A percentile compares a stretch with the other conserved stretches of the same genome.
phyloP scores from a whole-genome alignment of 2,113 vertebrate genomes.

The Scopus umbretta region DNA sequence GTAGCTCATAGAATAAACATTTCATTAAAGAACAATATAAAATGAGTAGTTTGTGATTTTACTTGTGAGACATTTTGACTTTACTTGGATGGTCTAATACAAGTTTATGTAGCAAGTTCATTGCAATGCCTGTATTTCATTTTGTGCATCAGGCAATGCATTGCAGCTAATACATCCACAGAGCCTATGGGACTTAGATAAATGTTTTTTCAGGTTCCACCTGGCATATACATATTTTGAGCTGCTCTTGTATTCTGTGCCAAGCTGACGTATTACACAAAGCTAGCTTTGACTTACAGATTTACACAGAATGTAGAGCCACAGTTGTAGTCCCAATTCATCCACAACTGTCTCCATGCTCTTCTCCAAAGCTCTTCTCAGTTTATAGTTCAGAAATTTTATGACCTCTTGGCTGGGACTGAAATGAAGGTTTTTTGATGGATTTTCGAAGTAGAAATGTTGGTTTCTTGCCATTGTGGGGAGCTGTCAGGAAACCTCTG shows the following conservation, averaged over 20 bases:
- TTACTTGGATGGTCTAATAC: neutral
- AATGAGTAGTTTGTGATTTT: neutral
- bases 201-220: neutral
- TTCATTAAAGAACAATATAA: neutral
- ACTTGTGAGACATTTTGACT: neutral
- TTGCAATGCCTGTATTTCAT: neutral
- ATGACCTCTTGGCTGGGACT: neutral
- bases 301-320: neutral
- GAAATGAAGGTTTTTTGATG: neutral
- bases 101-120: neutral
- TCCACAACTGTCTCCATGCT: neutral
- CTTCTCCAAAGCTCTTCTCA: neutral
- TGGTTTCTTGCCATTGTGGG: neutral
- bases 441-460: neutral
- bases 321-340: neutral
- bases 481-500: neutral
- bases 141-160: neutral
- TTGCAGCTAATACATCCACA: neutral
- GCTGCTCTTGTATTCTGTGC: neutral
- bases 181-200: neutral
- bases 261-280: neutral
- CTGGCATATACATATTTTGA: neutral
- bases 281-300: neutral
- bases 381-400: slow-evolving; percentile 4
- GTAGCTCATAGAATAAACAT: slow-evolving; percentile 9